These are phyloP conservation scores for Oscheius sp. DNA, from an alignment of 2,888 invertebrate genomes.

Conservation along the genomic window DNA sequence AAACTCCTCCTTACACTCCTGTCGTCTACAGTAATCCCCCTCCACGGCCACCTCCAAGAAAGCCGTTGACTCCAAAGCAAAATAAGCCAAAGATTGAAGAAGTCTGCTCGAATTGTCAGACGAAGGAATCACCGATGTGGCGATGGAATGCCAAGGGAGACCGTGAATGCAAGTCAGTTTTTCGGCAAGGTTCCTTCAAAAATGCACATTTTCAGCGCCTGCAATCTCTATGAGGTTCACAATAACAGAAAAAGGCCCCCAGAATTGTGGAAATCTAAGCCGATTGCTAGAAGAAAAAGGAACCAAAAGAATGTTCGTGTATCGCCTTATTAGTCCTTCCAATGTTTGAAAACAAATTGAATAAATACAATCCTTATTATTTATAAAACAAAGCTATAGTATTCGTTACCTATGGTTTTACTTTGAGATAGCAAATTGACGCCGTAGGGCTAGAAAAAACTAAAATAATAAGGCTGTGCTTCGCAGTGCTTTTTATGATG, in stretches of 20 bases:
- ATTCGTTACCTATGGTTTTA: conserved; percentile 26
- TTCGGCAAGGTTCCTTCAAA: not conserved
- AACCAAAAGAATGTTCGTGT: too few species aligned
- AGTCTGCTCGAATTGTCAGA: conserved; percentile 1
- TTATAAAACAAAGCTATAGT: too few species aligned
- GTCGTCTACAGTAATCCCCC: conserved; percentile 25
- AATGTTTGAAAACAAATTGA: too few species aligned
- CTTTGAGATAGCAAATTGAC: conserved; percentile 28
- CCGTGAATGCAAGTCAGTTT: conserved; percentile 8
- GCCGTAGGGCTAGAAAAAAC: conserved; percentile 36
- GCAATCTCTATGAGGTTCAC: not conserved
- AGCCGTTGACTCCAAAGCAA: not conserved
- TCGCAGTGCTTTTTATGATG: conserved; percentile 40
- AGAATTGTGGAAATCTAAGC: not conserved
- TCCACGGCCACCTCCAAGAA: conserved; percentile 12
- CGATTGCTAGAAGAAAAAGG: not conserved
- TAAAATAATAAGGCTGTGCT: conserved; percentile 41
- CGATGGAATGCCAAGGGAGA: conserved; percentile 5
- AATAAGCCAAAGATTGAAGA: not conserved
- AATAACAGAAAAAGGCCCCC: not conserved
- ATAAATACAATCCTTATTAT: too few species aligned
- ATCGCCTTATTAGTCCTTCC: too few species aligned
- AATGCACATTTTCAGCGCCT: conserved; percentile 4
- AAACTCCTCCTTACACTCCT: conserved; percentile 28
- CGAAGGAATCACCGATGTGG: conserved; percentile 3